phyloP scores from a whole-genome alignment of 2,113 vertebrate genomes.

The Elephantulus edwardii region DNA sequence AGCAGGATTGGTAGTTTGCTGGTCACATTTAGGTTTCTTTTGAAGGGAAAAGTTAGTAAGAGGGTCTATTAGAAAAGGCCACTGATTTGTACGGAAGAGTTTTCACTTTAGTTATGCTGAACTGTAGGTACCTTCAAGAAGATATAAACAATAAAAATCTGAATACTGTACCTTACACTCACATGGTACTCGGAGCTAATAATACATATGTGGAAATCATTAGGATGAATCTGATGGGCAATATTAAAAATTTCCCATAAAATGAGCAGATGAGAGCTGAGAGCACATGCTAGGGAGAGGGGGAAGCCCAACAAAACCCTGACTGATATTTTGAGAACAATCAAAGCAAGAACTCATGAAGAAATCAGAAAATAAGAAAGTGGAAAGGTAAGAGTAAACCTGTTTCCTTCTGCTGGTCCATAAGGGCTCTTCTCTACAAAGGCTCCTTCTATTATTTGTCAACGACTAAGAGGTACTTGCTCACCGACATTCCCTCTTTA shows the following conservation, averaged over 20 bases:
- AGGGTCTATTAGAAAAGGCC: background rate
- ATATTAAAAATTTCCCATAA: background rate
- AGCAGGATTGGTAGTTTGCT: background rate
- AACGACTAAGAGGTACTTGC: background rate
- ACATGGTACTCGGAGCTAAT: background rate
- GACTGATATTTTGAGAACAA: background rate
- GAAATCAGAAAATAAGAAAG: background rate
- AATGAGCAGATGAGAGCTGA: background rate
- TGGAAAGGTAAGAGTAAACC: background rate
- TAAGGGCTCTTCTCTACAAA: background rate
- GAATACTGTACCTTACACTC: background rate
- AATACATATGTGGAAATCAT: background rate
- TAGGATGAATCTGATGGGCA: background rate
- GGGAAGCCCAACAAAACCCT: too few species aligned
- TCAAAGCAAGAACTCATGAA: background rate
- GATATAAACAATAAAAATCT: background rate
- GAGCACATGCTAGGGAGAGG: background rate
- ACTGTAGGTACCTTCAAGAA: background rate
- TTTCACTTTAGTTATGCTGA: background rate
- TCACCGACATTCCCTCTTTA: background rate
- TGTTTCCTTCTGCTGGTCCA: background rate
- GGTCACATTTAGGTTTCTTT: background rate
- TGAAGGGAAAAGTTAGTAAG: background rate
- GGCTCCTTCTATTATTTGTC: background rate
- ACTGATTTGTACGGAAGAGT: too few species aligned